Base-by-base conservation (phyloP, 2,888 invertebrate genomes). In the Hybos culiciformis region DNA sequence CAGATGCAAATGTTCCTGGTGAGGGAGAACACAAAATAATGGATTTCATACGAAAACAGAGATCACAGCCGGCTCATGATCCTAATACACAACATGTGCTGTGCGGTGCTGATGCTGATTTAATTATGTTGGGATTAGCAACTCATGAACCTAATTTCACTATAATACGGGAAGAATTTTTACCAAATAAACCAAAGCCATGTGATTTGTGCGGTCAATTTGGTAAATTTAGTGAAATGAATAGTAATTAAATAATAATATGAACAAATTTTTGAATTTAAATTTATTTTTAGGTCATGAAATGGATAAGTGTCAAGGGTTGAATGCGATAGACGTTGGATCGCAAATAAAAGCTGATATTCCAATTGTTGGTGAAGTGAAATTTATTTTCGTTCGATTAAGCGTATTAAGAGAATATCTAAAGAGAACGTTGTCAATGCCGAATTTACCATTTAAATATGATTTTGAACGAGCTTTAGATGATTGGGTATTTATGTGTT, bases 1-100 rank as follows among this genome's bases (percentile, higher is more conserved):
- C 97, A 3, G 98, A 99, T 66, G 97, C 98, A 2, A 98, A 96
- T 66, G 94, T 91, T 5, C 94, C 94, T 1, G 94, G 94, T 6
- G 94, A 94, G 67, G 94, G 98, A 1, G 98, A 98, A 67, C 98
- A 98, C 64, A 98, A 98, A 70, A 97, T 98, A 54, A 98, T 99
- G 97, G 97, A 98, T 68, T 98, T 80, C 61, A 93, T 98, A 53
- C 75, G 98, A n/a, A 80, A 79, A 55, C 97, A 96, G 68, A 78
- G 96, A 65, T 85, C 85, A 8, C 90, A 91, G 62, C 90, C 91
- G 0, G 84, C 88, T 63, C 94, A 97, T 67, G 91, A 98, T 67
- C 93, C 98, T 0, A 97, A 99, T 66, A 97, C 97, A 0, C 87
- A 86, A 52, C 98, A 98, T 66, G 93, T 93, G 53, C 70, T 98